Evolutionary conservation across 2,797 vertebrate species (phyloP).

Genomic region (Acipenser transmontanus): DNA sequence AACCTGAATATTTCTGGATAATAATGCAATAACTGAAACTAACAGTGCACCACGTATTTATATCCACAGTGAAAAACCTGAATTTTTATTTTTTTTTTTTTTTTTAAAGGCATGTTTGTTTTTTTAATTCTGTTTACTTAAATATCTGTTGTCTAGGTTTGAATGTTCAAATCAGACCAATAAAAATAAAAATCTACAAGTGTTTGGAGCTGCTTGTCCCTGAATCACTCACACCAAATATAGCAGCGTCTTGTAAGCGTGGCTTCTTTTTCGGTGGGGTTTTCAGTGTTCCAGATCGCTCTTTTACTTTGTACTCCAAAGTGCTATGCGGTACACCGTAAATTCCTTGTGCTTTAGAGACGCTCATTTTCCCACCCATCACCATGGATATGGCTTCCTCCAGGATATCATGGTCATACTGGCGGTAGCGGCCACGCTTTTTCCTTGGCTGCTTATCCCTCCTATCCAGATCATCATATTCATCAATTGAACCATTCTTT

Average conservation of each 20-base stretch:
- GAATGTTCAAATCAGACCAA: constrained; percentile 72
- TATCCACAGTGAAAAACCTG: constrained; percentile 95
- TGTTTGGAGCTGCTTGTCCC: constrained; percentile 83
- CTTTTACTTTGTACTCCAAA: constrained; percentile 99
- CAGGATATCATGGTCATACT: constrained; percentile 94
- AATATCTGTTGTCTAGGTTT: constrained; percentile 77
- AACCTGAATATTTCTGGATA: constrained; percentile 84
- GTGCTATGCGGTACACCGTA: constrained; percentile 99
- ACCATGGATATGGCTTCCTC: constrained; percentile 98
- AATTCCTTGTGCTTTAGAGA: constrained; percentile 97
- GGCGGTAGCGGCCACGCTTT: constrained; percentile 94
- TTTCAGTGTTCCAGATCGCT: constrained; percentile 95
- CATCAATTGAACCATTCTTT: constrained; percentile 83
- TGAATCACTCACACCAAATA: constrained; percentile 84
- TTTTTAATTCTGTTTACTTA: constrained; percentile 77
- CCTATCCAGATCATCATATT: constrained; percentile 68
- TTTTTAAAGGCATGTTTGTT: constrained; percentile 94
- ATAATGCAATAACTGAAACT: constrained; percentile 74
- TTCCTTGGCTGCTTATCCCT: constrained; percentile 95
- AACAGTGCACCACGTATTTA: constrained; percentile 75
- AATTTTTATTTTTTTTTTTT: constrained; percentile 64
- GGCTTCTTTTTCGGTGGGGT: constrained; percentile 96
- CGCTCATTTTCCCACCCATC: constrained; percentile 95
- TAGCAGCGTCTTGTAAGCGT: constrained; percentile 75
- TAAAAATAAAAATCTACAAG: constrained; percentile 69